Evolutionary conservation across 2,888 invertebrate genomes (phyloP), one percentile per base, ranked within the genome.

Genomic region (Bimastos eiseni): DNA sequence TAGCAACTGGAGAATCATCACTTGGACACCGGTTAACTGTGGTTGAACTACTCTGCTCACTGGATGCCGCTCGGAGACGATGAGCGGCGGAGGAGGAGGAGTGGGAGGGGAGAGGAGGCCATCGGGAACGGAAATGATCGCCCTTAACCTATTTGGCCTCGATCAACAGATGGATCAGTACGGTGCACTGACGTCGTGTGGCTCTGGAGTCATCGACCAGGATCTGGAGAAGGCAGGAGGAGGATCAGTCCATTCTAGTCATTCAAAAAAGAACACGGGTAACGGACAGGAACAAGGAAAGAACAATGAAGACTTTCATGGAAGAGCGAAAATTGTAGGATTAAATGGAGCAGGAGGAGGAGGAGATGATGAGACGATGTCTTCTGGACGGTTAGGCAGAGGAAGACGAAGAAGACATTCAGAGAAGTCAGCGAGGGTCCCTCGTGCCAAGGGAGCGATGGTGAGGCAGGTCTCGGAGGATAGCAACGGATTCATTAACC

Each of bases 351-450:
- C 1, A 2, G 84, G 3, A 84, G 84, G 83, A 15, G 84, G 84
- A 11, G 84, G 34, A 37, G 70, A n/a, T 2, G 30, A 17, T 17
- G n/a, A 70, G n/a, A 24, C 24, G 49, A 49, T 24, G 49, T 70
- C 30, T 30, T 70, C 70, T 70, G 70, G 70, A 70, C 70, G 70
- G 70, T 70, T n/a, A n/a, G n/a, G 70, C 70, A 34, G 86, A 37
- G 34, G 36, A 86, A 86, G 86, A 86, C 86, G 86, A 37, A 36
- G 86, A 86, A 86, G 86, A 24, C 86, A 86, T 86, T 86, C 86
- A 36, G 86, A 86, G 86, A 86, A 86, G 37, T 86, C 34, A 17
- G 21, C 17, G 86, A 86, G 86, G 37, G 34, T 17, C 30, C 86
- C 86, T 86, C 86, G 86, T 24, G 86, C 24, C 0, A 86, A 86